Evolutionary conservation across 2,888 invertebrate species (phyloP), one percentile per base, ranked within the genome.

Genomic region (Amiota minor): DNA sequence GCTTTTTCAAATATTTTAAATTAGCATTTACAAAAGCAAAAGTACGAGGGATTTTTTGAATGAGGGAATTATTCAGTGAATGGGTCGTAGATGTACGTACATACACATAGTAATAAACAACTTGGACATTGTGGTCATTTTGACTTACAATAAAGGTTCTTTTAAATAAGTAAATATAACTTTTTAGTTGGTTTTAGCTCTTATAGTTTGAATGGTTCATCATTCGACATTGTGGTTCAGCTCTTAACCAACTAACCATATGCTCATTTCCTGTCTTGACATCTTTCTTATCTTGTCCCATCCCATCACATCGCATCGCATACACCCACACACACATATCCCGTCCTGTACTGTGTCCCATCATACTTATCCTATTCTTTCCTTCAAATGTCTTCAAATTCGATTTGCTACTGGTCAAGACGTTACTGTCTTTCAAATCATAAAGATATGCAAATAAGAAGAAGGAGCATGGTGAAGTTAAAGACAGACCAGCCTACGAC

Each of bases 1-100:
- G 67, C 50, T 68, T 68, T 65, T 68, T 68, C 67, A 68, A 68
- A 68, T 23, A 68, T 68, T 68, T 68, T 68, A 68, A 68, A 68
- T 68, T 50, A 68, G 67, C 67, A 68, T 50, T 50, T 53, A 53
- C 20, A 14, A 23, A 65, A 49, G 49, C 46, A 47, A 59, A 35
- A 18, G 59, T 20, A 23, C 1, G 18, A 53, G 53, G 53, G 16
- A 10, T 16, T 53, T 53, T 14, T 16, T 9, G n/a, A 16, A n/a
- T 53, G 53, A n/a, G 16, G 12, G 50, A n/a, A 50, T n/a, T 50
- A 14, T 9, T 50, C 12, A 50, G n/a, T 50, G 50, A 50, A 11
- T n/a, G 50, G 1, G 16, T 10, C 0, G 35, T 6, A 35, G 0
- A 35, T 6, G 6, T 6, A 35, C 6, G n/a, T 11, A 64, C 3